A percentile compares a stretch with the other conserved stretches of the same genome.
Evolutionary conservation across 1,140 invertebrate species (phyloP).

Genomic region (Ceratina calcarata): DNA sequence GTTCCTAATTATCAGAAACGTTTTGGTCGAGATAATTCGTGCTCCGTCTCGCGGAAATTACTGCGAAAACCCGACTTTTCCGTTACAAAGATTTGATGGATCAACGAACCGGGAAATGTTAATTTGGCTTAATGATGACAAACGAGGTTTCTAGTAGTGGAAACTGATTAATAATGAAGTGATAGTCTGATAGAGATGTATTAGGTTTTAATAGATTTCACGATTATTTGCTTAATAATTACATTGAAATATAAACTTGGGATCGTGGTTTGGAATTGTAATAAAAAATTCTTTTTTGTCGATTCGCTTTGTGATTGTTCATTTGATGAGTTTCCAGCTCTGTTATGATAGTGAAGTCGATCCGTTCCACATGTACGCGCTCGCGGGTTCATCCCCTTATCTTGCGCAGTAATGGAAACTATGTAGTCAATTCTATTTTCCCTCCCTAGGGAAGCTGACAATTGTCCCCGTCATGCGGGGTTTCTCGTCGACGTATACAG

Average conservation of each 20-base stretch:
- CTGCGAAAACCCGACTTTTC: not conserved
- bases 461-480: slow-evolving; percentile 54
- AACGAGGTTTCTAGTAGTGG: too few species aligned
- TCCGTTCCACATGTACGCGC: slow-evolving; percentile 57
- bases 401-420: slow-evolving; percentile 76
- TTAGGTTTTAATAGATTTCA: too few species aligned
- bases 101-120: not conserved
- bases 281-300: too few species aligned
- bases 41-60: not conserved
- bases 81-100: not conserved
- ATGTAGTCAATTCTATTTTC: slow-evolving; percentile 80
- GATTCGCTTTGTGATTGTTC: not conserved
- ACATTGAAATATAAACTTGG: too few species aligned
- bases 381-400: slow-evolving; percentile 57
- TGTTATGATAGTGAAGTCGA: slow-evolving; percentile 58
- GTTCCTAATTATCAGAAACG: slow-evolving; percentile 27
- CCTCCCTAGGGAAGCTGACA: slow-evolving; percentile 72
- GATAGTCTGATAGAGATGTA: too few species aligned
- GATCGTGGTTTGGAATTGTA: too few species aligned
- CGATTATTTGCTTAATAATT: too few species aligned
- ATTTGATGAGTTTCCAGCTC: slow-evolving; percentile 45
- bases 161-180: too few species aligned
- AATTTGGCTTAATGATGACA: too few species aligned
- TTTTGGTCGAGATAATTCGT: not conserved
- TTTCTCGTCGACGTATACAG: slow-evolving; percentile 68